Percentiles rank a stretch among this genome's conserved stretches.
Evolutionary conservation across 2,797 vertebrate genomes (phyloP).

Genomic region (Delichon dasypus): DNA sequence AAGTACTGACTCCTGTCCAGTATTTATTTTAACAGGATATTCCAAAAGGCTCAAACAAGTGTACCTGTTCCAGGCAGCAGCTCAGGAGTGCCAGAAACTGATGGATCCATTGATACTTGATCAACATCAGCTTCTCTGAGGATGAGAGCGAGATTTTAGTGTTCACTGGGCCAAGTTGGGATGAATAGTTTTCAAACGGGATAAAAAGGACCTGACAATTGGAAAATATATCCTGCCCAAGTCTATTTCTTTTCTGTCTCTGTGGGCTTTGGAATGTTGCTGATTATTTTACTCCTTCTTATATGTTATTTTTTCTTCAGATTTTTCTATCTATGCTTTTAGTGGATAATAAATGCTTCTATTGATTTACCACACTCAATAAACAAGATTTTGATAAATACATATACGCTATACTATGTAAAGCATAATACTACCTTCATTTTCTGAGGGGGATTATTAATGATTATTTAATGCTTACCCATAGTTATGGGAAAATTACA

Average conservation of each 20-base stretch:
- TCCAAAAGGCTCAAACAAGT: background rate
- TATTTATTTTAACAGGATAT: background rate
- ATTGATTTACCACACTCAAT: background rate
- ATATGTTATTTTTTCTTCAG: background rate
- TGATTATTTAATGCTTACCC: background rate
- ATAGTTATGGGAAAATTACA: background rate
- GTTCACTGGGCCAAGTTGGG: background rate
- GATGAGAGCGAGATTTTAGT: background rate
- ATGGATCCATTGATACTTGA: background rate
- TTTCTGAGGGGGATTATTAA: background rate
- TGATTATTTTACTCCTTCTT: background rate
- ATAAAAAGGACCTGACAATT: background rate
- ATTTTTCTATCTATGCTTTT: background rate
- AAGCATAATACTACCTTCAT: background rate
- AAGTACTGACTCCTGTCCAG: background rate
- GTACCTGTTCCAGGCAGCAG: background rate
- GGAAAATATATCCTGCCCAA: background rate
- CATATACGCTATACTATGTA: background rate
- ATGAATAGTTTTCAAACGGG: background rate
- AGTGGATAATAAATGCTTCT: background rate
- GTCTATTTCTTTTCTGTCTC: background rate
- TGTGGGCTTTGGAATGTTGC: rapidly evolving
- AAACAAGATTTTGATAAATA: background rate
- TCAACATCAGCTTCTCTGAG: background rate
- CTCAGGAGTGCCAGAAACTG: background rate